Conservation (phyloP, 2,888 invertebrate species). For the Lasioglossum villosulum region DNA sequence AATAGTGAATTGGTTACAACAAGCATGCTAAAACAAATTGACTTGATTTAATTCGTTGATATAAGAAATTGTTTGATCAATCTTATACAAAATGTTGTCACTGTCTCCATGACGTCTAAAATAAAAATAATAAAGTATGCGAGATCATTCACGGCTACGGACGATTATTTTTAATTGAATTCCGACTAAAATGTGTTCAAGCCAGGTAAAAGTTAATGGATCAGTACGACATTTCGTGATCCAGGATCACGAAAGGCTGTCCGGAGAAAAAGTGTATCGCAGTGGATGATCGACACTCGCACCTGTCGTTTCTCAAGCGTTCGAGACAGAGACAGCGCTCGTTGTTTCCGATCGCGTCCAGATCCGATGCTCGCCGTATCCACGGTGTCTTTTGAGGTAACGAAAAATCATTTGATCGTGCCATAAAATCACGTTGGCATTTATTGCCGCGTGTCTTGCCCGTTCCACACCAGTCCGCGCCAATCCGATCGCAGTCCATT, state of each 20-base stretch:
- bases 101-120: background rate
- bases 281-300: constrained; percentile 30
- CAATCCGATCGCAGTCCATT: constrained; percentile 46
- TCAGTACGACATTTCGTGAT: background rate
- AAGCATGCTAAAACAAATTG: background rate
- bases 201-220: constrained; percentile 3
- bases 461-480: background rate
- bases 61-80: background rate
- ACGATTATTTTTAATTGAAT: background rate
- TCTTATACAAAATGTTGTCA: background rate
- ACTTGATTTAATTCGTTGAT: background rate
- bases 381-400: constrained; percentile 38
- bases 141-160: background rate
- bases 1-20: background rate
- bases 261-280: constrained; percentile 13
- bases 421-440: constrained; percentile 67
- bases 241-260: background rate
- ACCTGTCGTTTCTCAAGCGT: constrained; percentile 34
- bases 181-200: background rate
- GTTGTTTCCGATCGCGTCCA: constrained; percentile 15
- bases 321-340: constrained; percentile 16
- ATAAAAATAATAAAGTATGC: background rate
- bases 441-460: constrained; percentile 63
- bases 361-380: constrained; percentile 31
- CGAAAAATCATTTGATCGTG: constrained; percentile 67